These are phyloP conservation scores for Dromas ardeola DNA, from an alignment of 2,113 vertebrate genomes.

Conservation along the genomic window DNA sequence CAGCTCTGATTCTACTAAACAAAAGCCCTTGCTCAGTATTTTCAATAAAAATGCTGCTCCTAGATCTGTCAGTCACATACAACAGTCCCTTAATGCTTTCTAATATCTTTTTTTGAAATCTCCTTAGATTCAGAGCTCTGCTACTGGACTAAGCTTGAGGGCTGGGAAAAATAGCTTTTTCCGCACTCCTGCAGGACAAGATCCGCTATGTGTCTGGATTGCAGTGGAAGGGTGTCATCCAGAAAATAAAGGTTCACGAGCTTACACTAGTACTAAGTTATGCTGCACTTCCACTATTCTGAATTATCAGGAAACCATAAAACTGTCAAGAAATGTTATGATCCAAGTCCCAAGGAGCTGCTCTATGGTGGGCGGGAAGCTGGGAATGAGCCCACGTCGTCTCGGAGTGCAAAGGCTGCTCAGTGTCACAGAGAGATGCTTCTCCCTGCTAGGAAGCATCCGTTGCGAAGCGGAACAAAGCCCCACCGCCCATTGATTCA, in stretches of 20 bases:
- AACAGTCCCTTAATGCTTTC: neutral
- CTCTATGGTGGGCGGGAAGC: fast-evolving
- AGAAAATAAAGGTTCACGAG: neutral
- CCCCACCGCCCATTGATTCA: neutral
- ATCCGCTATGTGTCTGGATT: fast-evolving
- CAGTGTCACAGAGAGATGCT: neutral
- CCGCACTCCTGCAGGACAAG: neutral
- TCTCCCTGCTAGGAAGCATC: too few relatives aligned
- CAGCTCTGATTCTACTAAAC: neutral
- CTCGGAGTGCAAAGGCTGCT: fast-evolving
- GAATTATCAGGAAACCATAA: neutral
- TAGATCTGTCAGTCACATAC: neutral
- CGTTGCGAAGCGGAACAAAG: fast-evolving
- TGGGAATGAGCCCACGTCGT: fast-evolving
- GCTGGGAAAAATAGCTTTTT: neutral
- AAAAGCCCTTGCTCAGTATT: neutral
- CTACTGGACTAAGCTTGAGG: neutral
- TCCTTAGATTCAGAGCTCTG: neutral
- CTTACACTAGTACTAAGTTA: neutral
- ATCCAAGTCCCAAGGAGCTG: neutral
- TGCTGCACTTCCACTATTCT: neutral
- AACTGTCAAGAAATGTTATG: neutral
- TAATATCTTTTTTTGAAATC: neutral
- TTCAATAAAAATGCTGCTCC: neutral
- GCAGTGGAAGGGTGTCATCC: neutral